phyloP scores from a whole-genome alignment of 2,888 invertebrate species.

The Hesperia comma region DNA sequence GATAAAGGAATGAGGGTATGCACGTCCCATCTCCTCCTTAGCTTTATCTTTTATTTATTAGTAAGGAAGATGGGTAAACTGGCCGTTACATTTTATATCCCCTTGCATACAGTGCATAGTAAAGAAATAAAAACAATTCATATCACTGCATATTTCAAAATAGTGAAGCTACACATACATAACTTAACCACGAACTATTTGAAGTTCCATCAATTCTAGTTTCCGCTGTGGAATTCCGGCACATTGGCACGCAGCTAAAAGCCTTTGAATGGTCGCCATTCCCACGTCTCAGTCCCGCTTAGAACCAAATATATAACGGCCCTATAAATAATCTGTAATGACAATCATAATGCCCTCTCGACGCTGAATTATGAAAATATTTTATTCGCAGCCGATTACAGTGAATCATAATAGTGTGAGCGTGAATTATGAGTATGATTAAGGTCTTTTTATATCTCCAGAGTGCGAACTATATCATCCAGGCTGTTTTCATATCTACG shows the following conservation, averaged over 20 bases:
- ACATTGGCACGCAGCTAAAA: constrained; percentile 4
- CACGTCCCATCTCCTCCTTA: no score
- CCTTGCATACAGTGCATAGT: no score
- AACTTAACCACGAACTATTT: neutral
- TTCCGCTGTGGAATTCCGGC: constrained; percentile 9
- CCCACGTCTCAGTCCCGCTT: neutral
- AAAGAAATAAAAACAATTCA: no score
- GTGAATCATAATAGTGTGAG: neutral
- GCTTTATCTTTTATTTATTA: no score
- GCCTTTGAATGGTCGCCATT: constrained; percentile 9
- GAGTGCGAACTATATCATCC: no score
- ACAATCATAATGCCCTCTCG: neutral
- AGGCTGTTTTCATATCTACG: no score
- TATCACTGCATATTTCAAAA: neutral
- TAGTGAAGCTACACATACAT: neutral
- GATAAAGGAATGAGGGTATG: no score
- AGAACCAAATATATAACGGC: constrained; percentile 1
- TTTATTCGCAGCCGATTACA: constrained; percentile 1
- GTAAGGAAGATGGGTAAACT: no score
- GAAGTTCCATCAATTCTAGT: constrained; percentile 1
- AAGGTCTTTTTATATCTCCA: neutral
- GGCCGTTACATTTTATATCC: no score
- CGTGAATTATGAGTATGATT: neutral
- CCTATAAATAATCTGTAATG: constrained; percentile 1
- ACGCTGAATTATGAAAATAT: neutral